Base-by-base conservation (phyloP, 1,140 invertebrate species). In the Pseudomyrmex cubaensis region DNA sequence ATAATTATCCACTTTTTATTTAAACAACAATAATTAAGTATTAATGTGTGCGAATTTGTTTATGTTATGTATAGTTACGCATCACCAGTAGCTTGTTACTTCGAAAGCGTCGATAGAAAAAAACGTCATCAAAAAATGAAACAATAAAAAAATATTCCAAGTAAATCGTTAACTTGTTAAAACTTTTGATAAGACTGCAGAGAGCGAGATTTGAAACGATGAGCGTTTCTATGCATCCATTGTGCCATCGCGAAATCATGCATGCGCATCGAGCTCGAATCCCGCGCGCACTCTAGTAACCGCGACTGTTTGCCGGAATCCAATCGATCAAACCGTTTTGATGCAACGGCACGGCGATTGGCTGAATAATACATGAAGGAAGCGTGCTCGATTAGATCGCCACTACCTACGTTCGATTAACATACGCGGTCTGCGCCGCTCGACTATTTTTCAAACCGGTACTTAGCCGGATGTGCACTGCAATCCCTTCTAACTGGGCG, bases 291-390 rank as follows among this genome's bases (percentile, higher is more conserved):
- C 56, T 35, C 13, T 35, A 62, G 70, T 69, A 64, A 56, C 48
- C 35, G 83, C 73, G 74, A 56, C 12, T 54, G 69, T 87, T 87
- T 80, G 74, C 44, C 46, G 25, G 20, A 87, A 52, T 20, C 56
- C 35, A 87, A 84, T 87, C 74, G 82, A 87, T 87, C 86, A 77
- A 84, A 78, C 57, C 63, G 63, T 73, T 84, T 84, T 74, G 66
- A 87, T 87, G 85, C 82, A 59, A 75, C 56, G 72, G 62, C 85
- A 87, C 85, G 86, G 35, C 25, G 17, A 78, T 54, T 54, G 73
- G 85, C 59, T 77, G 86, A 87, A 87, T 87, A 86, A 87, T 87
- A 83, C 74, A 87, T 70, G 80, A 84, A 78, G 69, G 62, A 87
- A 87, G 76, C 44, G 62, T 67, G 44, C 69, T 73, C 86, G 86